Conservation (phyloP, 2,888 invertebrate genomes). For the Tetragnatha montana region DNA sequence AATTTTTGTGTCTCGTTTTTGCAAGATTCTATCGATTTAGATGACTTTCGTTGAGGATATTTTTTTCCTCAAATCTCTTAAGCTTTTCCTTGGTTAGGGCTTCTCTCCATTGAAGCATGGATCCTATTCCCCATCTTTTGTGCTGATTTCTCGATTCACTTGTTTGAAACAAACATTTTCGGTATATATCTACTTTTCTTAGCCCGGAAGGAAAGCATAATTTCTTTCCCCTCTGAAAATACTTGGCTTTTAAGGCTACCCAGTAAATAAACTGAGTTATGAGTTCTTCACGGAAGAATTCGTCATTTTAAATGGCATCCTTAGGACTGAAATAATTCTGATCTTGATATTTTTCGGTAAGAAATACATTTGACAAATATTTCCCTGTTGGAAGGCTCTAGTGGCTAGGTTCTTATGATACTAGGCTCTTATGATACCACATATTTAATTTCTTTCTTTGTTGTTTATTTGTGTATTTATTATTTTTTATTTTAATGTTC, state of each 20-base stretch:
- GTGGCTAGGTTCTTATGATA: too few relatives aligned
- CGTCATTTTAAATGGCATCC: neutral
- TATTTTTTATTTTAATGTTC: too few relatives aligned
- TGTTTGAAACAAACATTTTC: slow-evolving; percentile 17
- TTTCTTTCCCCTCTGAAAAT: neutral
- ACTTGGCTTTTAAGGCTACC: neutral
- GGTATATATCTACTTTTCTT: neutral
- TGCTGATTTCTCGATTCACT: slow-evolving; percentile 18
- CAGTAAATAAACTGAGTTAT: neutral
- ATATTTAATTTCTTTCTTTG: too few relatives aligned
- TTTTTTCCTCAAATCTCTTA: neutral
- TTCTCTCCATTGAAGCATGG: neutral
- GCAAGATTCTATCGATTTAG: slow-evolving; percentile 30
- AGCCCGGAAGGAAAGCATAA: neutral
- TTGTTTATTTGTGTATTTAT: too few relatives aligned
- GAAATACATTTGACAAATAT: too few relatives aligned
- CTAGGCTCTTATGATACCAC: too few relatives aligned
- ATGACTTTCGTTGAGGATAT: neutral
- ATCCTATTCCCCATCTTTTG: neutral
- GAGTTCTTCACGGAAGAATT: neutral
- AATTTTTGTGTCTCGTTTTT: slow-evolving; percentile 23
- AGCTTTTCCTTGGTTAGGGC: slow-evolving; percentile 10
- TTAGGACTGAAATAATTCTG: too few relatives aligned
- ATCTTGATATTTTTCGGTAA: too few relatives aligned
- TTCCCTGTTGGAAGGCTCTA: too few relatives aligned